Percentiles rank a stretch among this genome's conserved stretches.
phyloP scores from a whole-genome alignment of 2,113 vertebrate genomes.

The Microtus pennsylvanicus region DNA sequence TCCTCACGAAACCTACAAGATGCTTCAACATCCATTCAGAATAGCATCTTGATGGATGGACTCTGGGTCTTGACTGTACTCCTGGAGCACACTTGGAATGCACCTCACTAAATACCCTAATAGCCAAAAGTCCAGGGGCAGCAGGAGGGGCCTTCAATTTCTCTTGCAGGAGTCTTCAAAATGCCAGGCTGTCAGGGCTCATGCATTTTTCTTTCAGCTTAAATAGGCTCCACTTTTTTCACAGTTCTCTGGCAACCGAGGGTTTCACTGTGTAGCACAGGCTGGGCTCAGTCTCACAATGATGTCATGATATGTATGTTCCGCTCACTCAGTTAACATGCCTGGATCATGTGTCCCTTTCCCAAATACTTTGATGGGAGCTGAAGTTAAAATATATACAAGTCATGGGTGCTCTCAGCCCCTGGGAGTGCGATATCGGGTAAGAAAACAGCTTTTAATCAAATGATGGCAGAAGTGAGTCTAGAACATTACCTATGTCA shows the following conservation, averaged over 20 bases:
- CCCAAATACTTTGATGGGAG: neutral
- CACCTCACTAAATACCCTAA: no score
- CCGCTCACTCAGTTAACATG: neutral
- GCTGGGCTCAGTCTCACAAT: neutral
- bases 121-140: neutral
- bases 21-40: neutral
- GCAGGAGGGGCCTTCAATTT: no score
- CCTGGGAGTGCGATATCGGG: no score
- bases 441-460: neutral
- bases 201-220: neutral
- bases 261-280: neutral
- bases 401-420: neutral
- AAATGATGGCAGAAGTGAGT: neutral
- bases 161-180: neutral
- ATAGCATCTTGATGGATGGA: neutral
- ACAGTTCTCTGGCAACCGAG: rapidly evolving
- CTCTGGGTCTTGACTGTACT: neutral
- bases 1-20: neutral
- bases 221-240: neutral
- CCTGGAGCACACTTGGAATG: no score
- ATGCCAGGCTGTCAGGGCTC: rapidly evolving
- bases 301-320: rapidly evolving
- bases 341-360: neutral
- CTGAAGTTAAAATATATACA: neutral
- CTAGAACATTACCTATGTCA: neutral